Evolutionary conservation across 2,113 vertebrate genomes (phyloP).

Genomic region (Oxyura jamaicensis): DNA sequence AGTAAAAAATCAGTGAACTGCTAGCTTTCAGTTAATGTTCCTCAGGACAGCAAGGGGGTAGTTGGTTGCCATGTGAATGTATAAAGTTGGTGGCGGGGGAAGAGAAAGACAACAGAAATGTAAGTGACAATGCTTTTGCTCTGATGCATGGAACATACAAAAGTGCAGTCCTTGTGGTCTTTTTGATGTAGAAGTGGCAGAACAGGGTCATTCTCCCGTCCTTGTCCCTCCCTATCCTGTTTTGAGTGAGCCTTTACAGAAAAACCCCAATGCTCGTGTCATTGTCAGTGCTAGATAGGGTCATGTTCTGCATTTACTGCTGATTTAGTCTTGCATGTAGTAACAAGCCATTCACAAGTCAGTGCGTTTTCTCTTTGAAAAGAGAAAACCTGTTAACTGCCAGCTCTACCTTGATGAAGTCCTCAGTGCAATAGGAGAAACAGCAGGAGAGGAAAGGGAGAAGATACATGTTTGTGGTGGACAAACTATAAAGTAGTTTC

Average conservation of each 20-base stretch:
- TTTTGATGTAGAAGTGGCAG: neutral
- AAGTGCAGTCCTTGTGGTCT: neutral
- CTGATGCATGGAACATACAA: neutral
- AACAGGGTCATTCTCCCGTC: neutral
- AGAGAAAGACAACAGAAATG: neutral
- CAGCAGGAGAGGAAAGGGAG: neutral
- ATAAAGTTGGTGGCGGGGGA: neutral
- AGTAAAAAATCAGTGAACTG: neutral
- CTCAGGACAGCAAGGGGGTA: neutral
- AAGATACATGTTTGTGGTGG: neutral
- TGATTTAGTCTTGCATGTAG: neutral
- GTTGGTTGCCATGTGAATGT: neutral
- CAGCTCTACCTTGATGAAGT: neutral
- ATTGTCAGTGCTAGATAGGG: neutral
- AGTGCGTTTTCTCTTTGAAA: neutral
- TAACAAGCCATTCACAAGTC: neutral
- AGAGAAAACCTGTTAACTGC: neutral
- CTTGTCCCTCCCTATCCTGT: neutral
- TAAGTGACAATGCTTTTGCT: neutral
- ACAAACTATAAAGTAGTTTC: neutral
- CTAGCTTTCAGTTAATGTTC: neutral
- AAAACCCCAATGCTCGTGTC: neutral
- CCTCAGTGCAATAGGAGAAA: neutral
- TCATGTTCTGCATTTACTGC: neutral
- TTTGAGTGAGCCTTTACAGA: neutral